Base-by-base conservation (phyloP, 2,797 vertebrate species). In the Pelobates cultripes region DNA sequence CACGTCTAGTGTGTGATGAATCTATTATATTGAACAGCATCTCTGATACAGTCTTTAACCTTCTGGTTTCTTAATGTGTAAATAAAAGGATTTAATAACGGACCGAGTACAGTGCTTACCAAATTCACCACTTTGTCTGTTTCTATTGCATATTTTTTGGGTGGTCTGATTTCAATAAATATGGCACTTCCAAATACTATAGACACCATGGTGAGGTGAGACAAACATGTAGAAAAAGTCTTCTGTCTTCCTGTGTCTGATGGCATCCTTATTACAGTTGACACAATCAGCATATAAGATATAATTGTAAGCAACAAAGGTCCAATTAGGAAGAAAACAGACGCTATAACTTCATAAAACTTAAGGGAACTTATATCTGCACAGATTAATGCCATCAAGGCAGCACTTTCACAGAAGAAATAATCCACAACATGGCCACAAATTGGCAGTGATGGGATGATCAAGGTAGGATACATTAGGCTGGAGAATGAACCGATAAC, bases 61-160 rank as follows among this genome's bases (percentile, higher is more conserved):
- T 87, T 85, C 0, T 83, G 68, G 47, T 86, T 89, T 78, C 84
- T 87, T 70, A 88, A 51, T 0, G 85, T 85, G 13, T 89, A 86
- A 70, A 86, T 80, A 13, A 86, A 14, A 0, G 87, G 86, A 43
- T 87, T 87, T 17, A 89, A 77, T 70, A 88, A n/a, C 51, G 87
- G 87, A 44, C 80, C 85, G 63, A 88, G 75, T 41, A 86, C 73
- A 0, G 85, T 88, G 79, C 84, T 86, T 47, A 86, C 80, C 60
- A 87, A 77, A 61, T 73, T 17, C 14, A 82, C 70, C 13, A 71
- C 3, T 63, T 73, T 82, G 40, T 77, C 69, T 4, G 6, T 77
- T 45, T 63, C 17, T 43, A 77, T 8, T 14, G 74, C 71, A 41
- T 82, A 73, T 10, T 7, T 12, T 2, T 55, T 9, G 0, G 67